Conservation (phyloP, 2,888 invertebrate species). For the Griposia aprilina region DNA sequence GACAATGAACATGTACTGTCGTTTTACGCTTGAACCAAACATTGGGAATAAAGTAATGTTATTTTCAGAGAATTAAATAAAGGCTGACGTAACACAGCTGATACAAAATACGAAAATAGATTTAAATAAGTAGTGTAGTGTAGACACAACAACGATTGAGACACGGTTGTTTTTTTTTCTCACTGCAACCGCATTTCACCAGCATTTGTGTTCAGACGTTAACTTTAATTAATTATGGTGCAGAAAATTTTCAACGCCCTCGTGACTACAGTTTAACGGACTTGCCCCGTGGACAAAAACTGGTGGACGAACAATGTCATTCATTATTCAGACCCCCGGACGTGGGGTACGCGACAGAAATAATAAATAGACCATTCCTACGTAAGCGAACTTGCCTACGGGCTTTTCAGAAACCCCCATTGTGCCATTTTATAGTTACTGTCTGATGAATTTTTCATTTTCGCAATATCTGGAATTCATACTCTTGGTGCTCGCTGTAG, state of each 20-base stretch:
- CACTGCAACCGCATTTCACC: slow-evolving; percentile 24
- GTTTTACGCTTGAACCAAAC: slow-evolving; percentile 5
- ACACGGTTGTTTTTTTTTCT: slow-evolving; percentile 25
- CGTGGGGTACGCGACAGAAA: slow-evolving; percentile 71
- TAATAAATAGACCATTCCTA: slow-evolving; percentile 69
- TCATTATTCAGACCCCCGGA: slow-evolving; percentile 74
- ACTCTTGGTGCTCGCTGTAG: not conserved
- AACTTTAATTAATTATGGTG: slow-evolving; percentile 36
- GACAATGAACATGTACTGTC: slow-evolving; percentile 1
- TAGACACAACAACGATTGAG: slow-evolving; percentile 45
- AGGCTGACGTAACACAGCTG: slow-evolving; percentile 21
- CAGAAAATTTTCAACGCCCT: slow-evolving; percentile 24
- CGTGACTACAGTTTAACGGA: slow-evolving; percentile 34
- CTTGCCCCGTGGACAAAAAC: slow-evolving; percentile 59
- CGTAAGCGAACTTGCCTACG: slow-evolving; percentile 43
- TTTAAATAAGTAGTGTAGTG: slow-evolving; percentile 27
- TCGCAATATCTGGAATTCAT: slow-evolving; percentile 12
- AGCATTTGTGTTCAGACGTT: slow-evolving; percentile 13
- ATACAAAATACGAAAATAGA: slow-evolving; percentile 30
- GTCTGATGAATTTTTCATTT: slow-evolving; percentile 24
- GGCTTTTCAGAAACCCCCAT: slow-evolving; percentile 50
- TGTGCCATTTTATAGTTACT: slow-evolving; percentile 35
- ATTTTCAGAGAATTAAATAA: slow-evolving; percentile 20
- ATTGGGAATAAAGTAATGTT: slow-evolving; percentile 15
- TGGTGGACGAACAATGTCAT: slow-evolving; percentile 56